Percentiles rank a stretch among this genome's conserved stretches.
These are phyloP conservation scores for Muscicapa striata DNA, from an alignment of 2,797 vertebrate species.

Conservation along the genomic window DNA sequence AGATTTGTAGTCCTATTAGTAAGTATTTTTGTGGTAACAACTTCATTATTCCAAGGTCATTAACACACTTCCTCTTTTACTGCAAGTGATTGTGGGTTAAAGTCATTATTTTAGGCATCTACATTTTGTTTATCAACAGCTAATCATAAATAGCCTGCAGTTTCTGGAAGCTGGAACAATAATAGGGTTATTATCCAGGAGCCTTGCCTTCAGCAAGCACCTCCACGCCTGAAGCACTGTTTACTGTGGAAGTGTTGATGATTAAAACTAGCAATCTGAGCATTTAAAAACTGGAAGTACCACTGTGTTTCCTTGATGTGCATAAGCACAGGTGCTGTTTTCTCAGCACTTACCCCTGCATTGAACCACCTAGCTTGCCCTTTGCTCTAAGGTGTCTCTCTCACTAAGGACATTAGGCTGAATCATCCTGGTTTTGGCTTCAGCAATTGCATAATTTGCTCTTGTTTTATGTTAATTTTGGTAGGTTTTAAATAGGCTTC, in stretches of 20 bases:
- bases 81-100: neutral
- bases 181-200: neutral
- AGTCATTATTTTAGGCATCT: neutral
- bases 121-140: slow-evolving; percentile 5
- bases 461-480: neutral
- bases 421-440: neutral
- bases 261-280: neutral
- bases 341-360: neutral
- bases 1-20: slow-evolving; percentile 9
- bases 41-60: slow-evolving; percentile 30
- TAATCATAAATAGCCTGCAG: neutral
- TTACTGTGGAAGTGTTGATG: neutral
- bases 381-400: neutral
- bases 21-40: slow-evolving; percentile 31
- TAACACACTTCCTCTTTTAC: slow-evolving; percentile 25
- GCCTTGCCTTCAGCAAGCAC: neutral
- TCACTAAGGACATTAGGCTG: neutral
- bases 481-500: neutral
- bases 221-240: neutral
- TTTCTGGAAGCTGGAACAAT: slow-evolving; percentile 5
- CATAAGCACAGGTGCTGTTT: neutral
- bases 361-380: neutral
- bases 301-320: neutral
- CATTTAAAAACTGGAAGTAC: neutral
- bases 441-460: neutral